phyloP scores from a whole-genome alignment of 2,888 invertebrate species.

The Nomada flava region DNA sequence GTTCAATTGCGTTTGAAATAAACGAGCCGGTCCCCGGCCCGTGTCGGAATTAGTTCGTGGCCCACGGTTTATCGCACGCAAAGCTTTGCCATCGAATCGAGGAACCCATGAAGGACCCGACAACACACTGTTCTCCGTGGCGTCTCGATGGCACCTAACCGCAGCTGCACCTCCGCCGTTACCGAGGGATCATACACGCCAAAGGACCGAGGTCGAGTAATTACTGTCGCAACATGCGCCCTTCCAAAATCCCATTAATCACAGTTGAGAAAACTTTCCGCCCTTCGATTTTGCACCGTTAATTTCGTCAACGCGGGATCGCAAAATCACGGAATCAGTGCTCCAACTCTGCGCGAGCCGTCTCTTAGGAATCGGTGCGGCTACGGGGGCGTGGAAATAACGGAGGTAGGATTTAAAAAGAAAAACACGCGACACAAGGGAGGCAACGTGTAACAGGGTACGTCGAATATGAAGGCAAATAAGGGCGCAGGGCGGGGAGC shows the following conservation, averaged over 20 bases:
- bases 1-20: slow-evolving; percentile 38
- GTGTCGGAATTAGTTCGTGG: slow-evolving; percentile 59
- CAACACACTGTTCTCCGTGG: slow-evolving; percentile 57
- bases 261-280: slow-evolving; percentile 12
- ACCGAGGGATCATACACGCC: slow-evolving; percentile 37
- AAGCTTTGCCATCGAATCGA: slow-evolving; percentile 56
- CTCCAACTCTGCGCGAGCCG: background rate
- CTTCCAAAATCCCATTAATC: slow-evolving; percentile 48
- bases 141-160: slow-evolving; percentile 68
- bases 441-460: background rate
- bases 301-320: background rate
- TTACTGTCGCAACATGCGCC: slow-evolving; percentile 50
- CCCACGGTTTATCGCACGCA: slow-evolving; percentile 46
- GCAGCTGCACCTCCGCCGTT: slow-evolving; percentile 32
- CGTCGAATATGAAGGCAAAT: background rate
- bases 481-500: background rate
- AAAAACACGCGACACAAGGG: too few relatives aligned
- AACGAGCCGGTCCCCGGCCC: slow-evolving; percentile 30
- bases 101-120: slow-evolving; percentile 45
- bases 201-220: slow-evolving; percentile 45
- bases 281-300: background rate
- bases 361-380: background rate
- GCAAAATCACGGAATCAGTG: rapidly evolving
- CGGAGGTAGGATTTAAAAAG: background rate
- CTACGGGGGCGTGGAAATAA: background rate